Percentiles rank a stretch among this genome's conserved stretches.
Evolutionary conservation across 2,113 vertebrate species (phyloP).

Genomic region (Arvicanthis niloticus): DNA sequence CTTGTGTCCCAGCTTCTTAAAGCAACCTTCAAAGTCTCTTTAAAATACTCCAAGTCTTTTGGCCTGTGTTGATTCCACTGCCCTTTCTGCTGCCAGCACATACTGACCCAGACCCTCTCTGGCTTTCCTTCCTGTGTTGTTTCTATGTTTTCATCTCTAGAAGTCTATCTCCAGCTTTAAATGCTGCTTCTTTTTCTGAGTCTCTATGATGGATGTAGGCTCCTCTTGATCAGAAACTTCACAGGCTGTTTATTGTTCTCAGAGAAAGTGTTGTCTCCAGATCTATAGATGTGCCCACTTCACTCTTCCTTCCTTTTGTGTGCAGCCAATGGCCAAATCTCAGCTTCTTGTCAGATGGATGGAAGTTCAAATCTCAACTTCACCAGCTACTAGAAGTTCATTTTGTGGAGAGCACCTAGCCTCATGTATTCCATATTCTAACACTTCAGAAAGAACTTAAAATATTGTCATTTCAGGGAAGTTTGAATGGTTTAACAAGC

Average conservation of each 20-base stretch:
- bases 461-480: neutral
- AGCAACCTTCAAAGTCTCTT: neutral
- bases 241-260: neutral
- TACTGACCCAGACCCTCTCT: neutral
- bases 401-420: neutral
- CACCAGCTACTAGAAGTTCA: neutral
- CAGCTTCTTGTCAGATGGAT: neutral
- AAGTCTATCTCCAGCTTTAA: neutral
- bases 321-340: neutral
- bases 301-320: neutral
- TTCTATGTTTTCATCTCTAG: neutral
- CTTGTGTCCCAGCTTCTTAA: neutral
- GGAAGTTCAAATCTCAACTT: neutral
- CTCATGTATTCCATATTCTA: neutral
- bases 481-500: neutral
- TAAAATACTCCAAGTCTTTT: neutral
- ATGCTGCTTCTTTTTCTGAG: conserved; percentile 26
- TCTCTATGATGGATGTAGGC: neutral
- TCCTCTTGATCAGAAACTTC: neutral
- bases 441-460: neutral
- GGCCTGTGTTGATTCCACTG: neutral
- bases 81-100: neutral
- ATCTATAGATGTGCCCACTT: neutral
- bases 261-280: neutral
- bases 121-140: neutral